Percentiles rank a stretch among this genome's conserved stretches.
phyloP scores from a whole-genome alignment of 2,113 vertebrate genomes.

The Ursus arctos region DNA sequence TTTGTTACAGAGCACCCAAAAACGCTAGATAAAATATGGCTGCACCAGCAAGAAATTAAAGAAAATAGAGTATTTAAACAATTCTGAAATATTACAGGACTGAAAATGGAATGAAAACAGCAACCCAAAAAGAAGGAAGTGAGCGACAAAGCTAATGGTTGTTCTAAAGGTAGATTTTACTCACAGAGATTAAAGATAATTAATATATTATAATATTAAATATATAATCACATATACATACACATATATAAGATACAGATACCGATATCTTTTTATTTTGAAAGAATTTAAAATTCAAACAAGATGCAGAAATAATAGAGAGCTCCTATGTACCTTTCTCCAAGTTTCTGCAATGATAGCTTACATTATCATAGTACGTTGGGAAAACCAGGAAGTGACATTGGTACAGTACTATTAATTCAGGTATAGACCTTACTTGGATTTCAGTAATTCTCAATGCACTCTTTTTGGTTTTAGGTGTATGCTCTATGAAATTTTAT shows the following conservation, averaged over 20 bases:
- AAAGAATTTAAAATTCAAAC: neutral
- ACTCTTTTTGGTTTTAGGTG: neutral
- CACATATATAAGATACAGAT: neutral
- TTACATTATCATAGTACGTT: neutral
- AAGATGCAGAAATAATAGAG: constrained; percentile 1
- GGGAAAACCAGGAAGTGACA: neutral
- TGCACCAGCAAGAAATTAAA: neutral
- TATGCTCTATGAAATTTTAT: constrained; percentile 2
- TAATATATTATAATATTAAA: neutral
- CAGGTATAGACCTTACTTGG: neutral
- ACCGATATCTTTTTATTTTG: neutral
- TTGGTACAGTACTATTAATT: neutral
- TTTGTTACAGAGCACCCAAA: neutral
- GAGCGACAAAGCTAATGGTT: neutral
- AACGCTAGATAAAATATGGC: neutral
- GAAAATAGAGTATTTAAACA: neutral
- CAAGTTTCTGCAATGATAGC: neutral
- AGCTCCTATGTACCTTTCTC: neutral
- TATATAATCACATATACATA: neutral
- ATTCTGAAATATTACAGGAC: neutral
- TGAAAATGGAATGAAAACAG: constrained; percentile 2
- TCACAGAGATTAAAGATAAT: neutral
- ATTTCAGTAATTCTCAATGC: neutral
- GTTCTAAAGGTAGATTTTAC: neutral
- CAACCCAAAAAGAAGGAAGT: neutral